Percentiles rank a stretch among this genome's conserved stretches.
These are phyloP conservation scores for Brachypteracias leptosomus DNA, from an alignment of 2,113 vertebrate species.

Conservation along the genomic window DNA sequence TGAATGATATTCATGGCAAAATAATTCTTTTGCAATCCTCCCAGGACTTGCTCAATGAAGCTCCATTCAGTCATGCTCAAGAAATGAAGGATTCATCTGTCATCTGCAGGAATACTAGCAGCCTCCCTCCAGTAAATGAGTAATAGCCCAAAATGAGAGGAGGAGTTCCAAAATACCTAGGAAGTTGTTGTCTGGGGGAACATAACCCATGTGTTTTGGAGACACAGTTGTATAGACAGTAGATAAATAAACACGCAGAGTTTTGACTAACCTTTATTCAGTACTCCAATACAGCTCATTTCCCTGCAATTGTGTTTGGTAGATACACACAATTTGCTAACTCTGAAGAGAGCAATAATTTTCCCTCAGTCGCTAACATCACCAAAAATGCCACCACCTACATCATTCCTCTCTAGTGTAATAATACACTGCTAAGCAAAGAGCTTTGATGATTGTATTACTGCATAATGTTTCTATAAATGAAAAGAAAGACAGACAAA, in stretches of 20 bases:
- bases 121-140: not conserved
- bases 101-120: slow-evolving; percentile 2
- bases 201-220: not conserved
- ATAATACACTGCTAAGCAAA: slow-evolving; percentile 29
- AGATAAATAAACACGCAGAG: slow-evolving; percentile 37
- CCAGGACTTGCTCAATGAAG: not conserved
- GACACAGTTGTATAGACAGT: not conserved
- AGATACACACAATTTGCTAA: slow-evolving; percentile 36
- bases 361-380: slow-evolving; percentile 44
- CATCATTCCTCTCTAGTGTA: slow-evolving; percentile 34
- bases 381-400: slow-evolving; percentile 36
- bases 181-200: slow-evolving; percentile 19
- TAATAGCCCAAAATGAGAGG: not conserved
- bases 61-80: slow-evolving; percentile 13
- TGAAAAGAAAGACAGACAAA: not conserved
- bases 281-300: slow-evolving; percentile 4
- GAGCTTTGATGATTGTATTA: slow-evolving; percentile 18
- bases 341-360: slow-evolving; percentile 42
- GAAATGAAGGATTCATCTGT: slow-evolving; percentile 32
- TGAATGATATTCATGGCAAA: not conserved
- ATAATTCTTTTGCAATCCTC: not conserved
- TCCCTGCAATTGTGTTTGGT: slow-evolving; percentile 34
- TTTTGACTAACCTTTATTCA: slow-evolving; percentile 50
- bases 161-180: not conserved
- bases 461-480: slow-evolving; percentile 5